A percentile compares a stretch with the other conserved stretches of the same genome.
These are phyloP conservation scores for Coilia nasus DNA, from an alignment of 2,797 vertebrate genomes.

Conservation along the genomic window DNA sequence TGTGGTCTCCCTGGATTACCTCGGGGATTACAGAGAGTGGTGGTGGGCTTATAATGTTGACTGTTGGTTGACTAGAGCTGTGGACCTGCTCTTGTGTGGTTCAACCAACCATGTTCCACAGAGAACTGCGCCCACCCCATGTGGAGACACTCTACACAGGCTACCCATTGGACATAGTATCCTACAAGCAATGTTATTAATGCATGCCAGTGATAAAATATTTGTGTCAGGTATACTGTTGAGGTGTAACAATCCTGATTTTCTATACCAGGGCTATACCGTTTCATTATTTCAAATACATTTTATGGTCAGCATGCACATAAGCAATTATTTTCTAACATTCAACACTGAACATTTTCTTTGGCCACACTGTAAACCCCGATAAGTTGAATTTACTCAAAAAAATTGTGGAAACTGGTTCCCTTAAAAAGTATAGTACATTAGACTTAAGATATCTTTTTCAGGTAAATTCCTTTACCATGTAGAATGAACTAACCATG, in stretches of 20 bases:
- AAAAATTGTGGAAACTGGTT: no score
- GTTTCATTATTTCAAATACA: background rate
- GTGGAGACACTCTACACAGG: background rate
- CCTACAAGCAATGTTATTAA: background rate
- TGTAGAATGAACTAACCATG: no score
- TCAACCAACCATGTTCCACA: background rate
- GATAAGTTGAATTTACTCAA: no score
- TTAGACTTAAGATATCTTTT: no score
- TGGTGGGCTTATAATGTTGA: slow-evolving; percentile 42
- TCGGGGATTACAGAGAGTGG: slow-evolving; percentile 43
- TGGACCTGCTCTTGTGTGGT: background rate
- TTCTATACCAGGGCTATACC: background rate
- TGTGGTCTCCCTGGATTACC: slow-evolving; percentile 49
- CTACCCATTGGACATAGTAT: background rate
- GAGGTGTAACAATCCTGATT: background rate
- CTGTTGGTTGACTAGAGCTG: background rate
- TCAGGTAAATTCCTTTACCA: no score
- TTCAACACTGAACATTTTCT: no score
- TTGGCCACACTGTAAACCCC: no score
- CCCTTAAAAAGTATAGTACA: no score
- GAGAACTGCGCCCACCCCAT: background rate
- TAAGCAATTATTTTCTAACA: background rate
- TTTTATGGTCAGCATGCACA: background rate
- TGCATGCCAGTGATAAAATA: background rate
- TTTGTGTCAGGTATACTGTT: background rate